These are phyloP conservation scores for Ylistrum balloti DNA, from an alignment of 1,140 invertebrate genomes.

Conservation along the genomic window DNA sequence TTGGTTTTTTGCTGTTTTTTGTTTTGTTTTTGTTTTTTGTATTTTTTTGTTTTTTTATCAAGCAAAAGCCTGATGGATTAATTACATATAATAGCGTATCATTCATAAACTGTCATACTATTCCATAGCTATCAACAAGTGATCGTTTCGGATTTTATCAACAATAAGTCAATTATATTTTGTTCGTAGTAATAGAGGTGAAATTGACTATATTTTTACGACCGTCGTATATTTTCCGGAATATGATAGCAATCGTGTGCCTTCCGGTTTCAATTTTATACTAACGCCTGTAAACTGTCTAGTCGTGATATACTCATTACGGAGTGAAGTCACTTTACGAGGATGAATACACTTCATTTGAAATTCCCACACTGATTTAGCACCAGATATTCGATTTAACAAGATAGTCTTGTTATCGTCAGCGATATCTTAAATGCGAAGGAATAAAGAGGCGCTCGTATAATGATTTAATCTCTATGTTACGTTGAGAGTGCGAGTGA, in stretches of 20 bases:
- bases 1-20: too few relatives aligned
- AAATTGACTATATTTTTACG: not conserved
- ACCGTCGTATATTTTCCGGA: slow-evolving; percentile 32
- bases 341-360: not conserved
- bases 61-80: too few relatives aligned
- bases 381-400: not conserved
- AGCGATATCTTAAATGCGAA: slow-evolving; percentile 4
- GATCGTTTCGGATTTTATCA: not conserved
- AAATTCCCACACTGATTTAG: not conserved
- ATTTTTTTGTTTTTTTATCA: too few relatives aligned
- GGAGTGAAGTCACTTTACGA: not conserved
- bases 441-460: not conserved
- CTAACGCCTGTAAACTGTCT: not conserved
- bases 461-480: not conserved
- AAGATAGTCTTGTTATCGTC: not conserved
- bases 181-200: not conserved
- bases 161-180: not conserved
- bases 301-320: not conserved
- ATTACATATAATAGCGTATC: too few relatives aligned
- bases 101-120: not conserved
- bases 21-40: too few relatives aligned
- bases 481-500: not conserved
- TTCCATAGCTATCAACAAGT: not conserved
- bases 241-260: slow-evolving; percentile 22
- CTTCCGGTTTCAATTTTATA: not conserved